phyloP scores from a whole-genome alignment of 2,113 vertebrate species.

The Neogale vison region DNA sequence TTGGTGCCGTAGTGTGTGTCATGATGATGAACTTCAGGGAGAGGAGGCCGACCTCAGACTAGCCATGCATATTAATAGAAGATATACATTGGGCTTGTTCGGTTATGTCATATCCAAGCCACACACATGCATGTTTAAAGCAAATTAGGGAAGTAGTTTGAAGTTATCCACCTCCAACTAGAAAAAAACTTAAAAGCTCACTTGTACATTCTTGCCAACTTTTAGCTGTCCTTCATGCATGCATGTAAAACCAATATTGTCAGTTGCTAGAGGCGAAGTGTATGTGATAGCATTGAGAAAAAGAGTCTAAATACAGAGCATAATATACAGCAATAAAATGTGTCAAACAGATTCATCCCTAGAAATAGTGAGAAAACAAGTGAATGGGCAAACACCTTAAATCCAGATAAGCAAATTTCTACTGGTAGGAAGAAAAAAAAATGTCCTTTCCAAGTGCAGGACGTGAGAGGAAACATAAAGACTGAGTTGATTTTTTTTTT shows the following conservation, averaged over 20 bases:
- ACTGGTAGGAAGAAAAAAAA: neutral
- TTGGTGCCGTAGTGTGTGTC: neutral
- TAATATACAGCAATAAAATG: neutral
- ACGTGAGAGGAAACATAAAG: neutral
- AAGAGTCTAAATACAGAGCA: neutral
- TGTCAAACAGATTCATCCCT: neutral
- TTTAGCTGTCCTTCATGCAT: conserved; percentile 55
- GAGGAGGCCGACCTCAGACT: neutral
- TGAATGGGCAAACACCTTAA: neutral
- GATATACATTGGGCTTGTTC: neutral
- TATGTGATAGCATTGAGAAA: neutral
- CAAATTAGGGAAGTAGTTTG: neutral
- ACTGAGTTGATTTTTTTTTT: neutral
- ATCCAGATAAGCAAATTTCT: neutral
- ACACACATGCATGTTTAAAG: neutral
- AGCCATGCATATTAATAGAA: rapidly evolving
- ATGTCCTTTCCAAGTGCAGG: neutral
- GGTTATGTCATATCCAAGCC: neutral
- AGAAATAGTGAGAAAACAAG: neutral
- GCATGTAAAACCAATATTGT: neutral
- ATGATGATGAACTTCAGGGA: neutral
- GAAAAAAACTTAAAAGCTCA: conserved; percentile 23
- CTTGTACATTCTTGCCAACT: conserved; percentile 75
- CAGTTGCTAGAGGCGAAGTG: conserved; percentile 55
- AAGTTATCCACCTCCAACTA: conserved; percentile 29